Base-by-base conservation (phyloP, 1,140 invertebrate genomes). In the Bombus waltoni region DNA sequence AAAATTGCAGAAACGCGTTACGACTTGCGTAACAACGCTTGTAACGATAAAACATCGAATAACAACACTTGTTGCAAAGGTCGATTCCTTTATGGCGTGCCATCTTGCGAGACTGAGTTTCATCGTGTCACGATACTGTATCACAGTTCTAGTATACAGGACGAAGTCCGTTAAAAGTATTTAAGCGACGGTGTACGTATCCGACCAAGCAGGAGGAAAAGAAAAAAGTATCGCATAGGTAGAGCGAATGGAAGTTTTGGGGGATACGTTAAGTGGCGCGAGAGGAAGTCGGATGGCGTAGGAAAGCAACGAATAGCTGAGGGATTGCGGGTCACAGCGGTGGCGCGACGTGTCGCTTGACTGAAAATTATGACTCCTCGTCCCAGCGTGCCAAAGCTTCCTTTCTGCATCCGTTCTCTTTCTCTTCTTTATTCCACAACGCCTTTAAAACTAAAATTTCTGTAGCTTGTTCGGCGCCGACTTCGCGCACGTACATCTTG, bases 341-440 rank as follows among this genome's bases (percentile, higher is more conserved):
- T 68, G 88, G 87, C 83, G 88, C 88, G 91, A 91, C 91, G 85
- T 85, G 92, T 94, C 92, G 89, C 86, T 81, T 77, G 78, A 85
- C 89, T 89, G 91, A 93, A 90, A 94, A 94, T 94, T 94, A 94
- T 92, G 92, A 92, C 93, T 93, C 88, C 91, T 94, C 93, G 93
- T 94, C 93, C 47, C 94, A 92, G 85, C 88, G 87, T 89, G 44
- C 80, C 81, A 66, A 78, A 84, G 79, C 87, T 72, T 85, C 73
- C 53, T 73, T 72, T 74, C 38, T 71, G 1, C 22, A 53, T 53
- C 47, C 47, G 47, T 53, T 40, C 35, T 68, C 65, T 25, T 28
- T n/a, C 13, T 72, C 70, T 53, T 74, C 47, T 70, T 32, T 40
- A 1, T 28, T n/a, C 22, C 35, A 8, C 62, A 25, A 71, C 81